A percentile compares a stretch with the other conserved stretches of the same genome.
phyloP scores from a whole-genome alignment of 1,140 invertebrate genomes.

The Teleopsis dalmanni region DNA sequence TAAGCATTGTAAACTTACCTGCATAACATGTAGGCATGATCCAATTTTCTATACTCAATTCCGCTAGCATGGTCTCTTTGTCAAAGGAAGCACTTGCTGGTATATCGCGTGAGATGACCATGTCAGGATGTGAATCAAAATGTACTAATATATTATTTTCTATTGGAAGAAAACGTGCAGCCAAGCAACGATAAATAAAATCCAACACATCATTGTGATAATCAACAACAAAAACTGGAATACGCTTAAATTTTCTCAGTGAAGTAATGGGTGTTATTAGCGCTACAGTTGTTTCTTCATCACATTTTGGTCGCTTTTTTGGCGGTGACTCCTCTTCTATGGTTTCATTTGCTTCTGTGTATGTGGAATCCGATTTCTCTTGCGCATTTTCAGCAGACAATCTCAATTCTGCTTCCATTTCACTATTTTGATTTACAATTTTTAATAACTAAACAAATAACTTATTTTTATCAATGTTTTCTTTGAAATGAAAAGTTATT shows the following conservation, averaged over 20 bases:
- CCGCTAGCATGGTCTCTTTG: conserved; percentile 46
- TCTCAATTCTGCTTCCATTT: neutral
- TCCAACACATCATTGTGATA: conserved; percentile 71
- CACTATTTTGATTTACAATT: conserved; percentile 2
- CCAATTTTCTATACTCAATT: conserved; percentile 87
- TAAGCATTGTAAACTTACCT: no score
- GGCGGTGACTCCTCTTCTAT: neutral
- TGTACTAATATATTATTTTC: conserved; percentile 69
- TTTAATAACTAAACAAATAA: no score
- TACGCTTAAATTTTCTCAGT: conserved; percentile 19
- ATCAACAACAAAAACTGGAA: conserved; percentile 67
- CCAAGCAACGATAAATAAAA: conserved; percentile 74
- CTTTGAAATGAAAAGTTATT: no score
- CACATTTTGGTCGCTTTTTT: neutral
- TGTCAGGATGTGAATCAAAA: conserved; percentile 86
- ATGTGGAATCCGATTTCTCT: neutral
- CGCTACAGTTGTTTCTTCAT: neutral
- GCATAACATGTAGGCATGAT: conserved; percentile 79
- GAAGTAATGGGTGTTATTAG: neutral
- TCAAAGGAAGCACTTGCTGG: conserved; percentile 43
- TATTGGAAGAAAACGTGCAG: conserved; percentile 72
- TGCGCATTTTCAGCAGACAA: neutral
- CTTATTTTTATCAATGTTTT: no score
- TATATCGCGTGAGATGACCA: conserved; percentile 61
- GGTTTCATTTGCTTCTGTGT: neutral